Base-by-base conservation (phyloP, 2,888 invertebrate species). In the Dicranocentrus wangi region DNA sequence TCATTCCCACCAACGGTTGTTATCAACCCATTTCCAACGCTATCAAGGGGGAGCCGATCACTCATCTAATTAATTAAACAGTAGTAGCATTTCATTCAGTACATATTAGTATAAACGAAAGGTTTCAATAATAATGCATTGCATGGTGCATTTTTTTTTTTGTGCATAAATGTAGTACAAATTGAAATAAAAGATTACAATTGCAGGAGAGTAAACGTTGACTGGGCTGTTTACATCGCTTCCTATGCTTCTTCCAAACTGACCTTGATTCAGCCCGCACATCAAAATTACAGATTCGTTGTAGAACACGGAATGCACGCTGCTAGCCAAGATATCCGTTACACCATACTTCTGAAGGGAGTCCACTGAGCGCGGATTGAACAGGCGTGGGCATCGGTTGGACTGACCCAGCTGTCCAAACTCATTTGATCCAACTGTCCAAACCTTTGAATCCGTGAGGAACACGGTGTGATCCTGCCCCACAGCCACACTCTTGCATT, bases 241-340 rank as follows among this genome's bases (percentile, higher is more conserved):
- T 39, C 58, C 70, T 28, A 70, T 69, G 2, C 61, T 60, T 47
- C 43, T 42, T 0, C 95, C 95, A 87, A 96, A 89, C 87, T 96
- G 96, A 0, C 96, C 96, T 69, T 92, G 91, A 89, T 96, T 95
- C 1, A 92, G 90, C 1, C 96, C 96, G 93, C 94, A 96, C 0
- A 94, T 93, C 88, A 92, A 95, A 0, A 95, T 89, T 0, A 90
- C 90, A 28, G 90, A 87, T 88, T 0, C 88, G 80, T 88, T 92
- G 91, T 92, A 93, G 91, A 90, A 86, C 0, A 94, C 92, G 0
- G 93, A 93, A 89, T 96, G 95, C 82, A 91, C 92, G 10, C 93
- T 90, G 0, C 92, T 93, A 5, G 94, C 93, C 86, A 92, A 91
- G 0, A 95, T 90, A 0, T 93, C 90, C 43, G 86, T 82, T 13